Conservation (phyloP, 2,113 vertebrate genomes). For the Calidris pugnax region DNA sequence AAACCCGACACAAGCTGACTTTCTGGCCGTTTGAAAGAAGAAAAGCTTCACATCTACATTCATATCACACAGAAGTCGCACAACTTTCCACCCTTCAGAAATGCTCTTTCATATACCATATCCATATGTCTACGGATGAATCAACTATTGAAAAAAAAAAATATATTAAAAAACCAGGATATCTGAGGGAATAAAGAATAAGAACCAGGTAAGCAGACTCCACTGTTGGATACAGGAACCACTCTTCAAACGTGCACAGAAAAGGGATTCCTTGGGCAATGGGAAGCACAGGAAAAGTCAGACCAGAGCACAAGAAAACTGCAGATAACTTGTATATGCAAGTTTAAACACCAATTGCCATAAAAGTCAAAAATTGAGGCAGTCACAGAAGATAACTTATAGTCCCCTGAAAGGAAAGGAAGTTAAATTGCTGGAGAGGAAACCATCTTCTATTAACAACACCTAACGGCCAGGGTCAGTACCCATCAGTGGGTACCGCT, state of each 20-base stretch:
- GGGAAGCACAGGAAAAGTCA: neutral
- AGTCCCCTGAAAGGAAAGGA: neutral
- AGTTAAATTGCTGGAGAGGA: neutral
- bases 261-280: neutral
- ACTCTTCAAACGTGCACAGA: neutral
- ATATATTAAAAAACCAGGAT: no score
- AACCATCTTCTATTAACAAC: neutral
- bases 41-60: neutral
- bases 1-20: neutral
- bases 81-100: neutral
- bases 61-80: neutral
- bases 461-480: neutral
- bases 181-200: neutral
- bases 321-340: neutral
- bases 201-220: neutral
- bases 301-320: neutral
- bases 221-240: fast-evolving
- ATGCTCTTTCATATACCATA: neutral
- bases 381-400: neutral
- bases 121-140: neutral
- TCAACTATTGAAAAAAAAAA: neutral
- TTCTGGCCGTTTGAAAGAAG: neutral
- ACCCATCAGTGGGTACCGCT: neutral
- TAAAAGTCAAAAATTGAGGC: neutral
- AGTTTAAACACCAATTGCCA: neutral